These are phyloP conservation scores for Palythoa heliodiscus DNA, from an alignment of 92 coral and sea anemone genomes.

Conservation along the genomic window DNA sequence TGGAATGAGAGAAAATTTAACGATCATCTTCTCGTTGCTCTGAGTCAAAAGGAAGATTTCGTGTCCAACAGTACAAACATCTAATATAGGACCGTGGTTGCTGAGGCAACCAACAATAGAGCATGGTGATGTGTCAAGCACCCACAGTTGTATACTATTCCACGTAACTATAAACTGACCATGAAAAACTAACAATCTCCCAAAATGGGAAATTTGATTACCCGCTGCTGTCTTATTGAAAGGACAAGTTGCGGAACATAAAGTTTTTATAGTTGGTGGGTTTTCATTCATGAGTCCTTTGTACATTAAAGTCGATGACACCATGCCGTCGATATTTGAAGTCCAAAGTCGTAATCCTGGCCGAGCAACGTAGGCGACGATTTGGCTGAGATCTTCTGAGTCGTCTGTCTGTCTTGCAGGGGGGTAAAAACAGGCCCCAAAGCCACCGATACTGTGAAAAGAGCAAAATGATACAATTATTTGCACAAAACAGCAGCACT, in stretches of 20 bases:
- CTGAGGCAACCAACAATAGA: conserved; percentile 81
- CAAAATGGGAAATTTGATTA: conserved; percentile 69
- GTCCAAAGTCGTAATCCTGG: conserved; percentile 95
- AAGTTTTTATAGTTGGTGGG: conserved; percentile 82
- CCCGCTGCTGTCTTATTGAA: conserved; percentile 42
- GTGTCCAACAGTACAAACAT: conserved; percentile 86
- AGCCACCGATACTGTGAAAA: conserved; percentile 63
- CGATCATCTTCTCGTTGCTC: conserved; percentile 68
- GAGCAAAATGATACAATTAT: neutral
- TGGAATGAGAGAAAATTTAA: conserved; percentile 74
- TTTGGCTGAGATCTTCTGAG: neutral
- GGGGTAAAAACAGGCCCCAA: conserved; percentile 82
- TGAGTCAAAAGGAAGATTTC: conserved; percentile 83
- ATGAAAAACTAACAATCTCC: conserved; percentile 68
- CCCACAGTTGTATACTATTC: conserved; percentile 86
- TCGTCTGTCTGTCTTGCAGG: conserved; percentile 67
- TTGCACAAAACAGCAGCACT: neutral
- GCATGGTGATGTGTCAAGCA: conserved; percentile 85
- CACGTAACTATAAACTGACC: conserved; percentile 91
- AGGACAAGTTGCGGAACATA: conserved; percentile 55
- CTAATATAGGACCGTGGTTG: conserved; percentile 78
- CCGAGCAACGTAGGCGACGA: conserved; percentile 64
- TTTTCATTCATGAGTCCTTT: conserved; percentile 80
- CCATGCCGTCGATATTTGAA: conserved; percentile 77
- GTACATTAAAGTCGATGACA: conserved; percentile 89